These are phyloP conservation scores for Pangasius mekongensis DNA, from an alignment of 2,797 vertebrate genomes.

Conservation along the genomic window DNA sequence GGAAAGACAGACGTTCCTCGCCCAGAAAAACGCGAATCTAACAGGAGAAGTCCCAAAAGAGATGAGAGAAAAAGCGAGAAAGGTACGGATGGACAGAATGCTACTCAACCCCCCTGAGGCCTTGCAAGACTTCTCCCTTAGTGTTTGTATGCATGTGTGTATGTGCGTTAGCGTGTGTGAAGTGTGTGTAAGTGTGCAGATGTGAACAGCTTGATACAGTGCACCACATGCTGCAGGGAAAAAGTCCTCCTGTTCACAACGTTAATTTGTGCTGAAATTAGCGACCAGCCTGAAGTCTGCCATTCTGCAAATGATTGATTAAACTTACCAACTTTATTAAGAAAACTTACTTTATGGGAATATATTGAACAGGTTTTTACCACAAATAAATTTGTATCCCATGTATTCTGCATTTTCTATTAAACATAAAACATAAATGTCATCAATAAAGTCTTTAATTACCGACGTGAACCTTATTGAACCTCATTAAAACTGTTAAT, in stretches of 20 bases:
- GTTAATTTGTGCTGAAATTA: conserved; percentile 76
- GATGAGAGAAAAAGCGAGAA: conserved; percentile 69
- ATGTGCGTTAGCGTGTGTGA: conserved; percentile 52
- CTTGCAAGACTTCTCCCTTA: conserved; percentile 70
- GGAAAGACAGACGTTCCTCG: conserved; percentile 79
- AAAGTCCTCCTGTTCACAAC: conserved; percentile 75
- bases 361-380: conserved; percentile 4
- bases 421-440: conserved; percentile 31
- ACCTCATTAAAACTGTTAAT: conserved; percentile 50
- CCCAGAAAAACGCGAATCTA: conserved; percentile 76
- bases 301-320: conserved; percentile 65
- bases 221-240: conserved; percentile 77
- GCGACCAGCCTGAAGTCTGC: conserved; percentile 64
- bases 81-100: conserved; percentile 80
- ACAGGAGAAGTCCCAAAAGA: conserved; percentile 80
- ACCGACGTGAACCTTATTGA: conserved; percentile 31
- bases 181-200: conserved; percentile 57
- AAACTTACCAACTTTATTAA: conserved; percentile 53
- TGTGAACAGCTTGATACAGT: conserved; percentile 79
- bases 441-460: conserved; percentile 35
- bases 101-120: conserved; percentile 74
- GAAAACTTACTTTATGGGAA: conserved; percentile 30
- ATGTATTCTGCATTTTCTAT: conserved; percentile 2
- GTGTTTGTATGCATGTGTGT: conserved; percentile 61
- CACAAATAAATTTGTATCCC: background rate